Percentiles rank a stretch among this genome's conserved stretches.
phyloP scores from a whole-genome alignment of 2,888 invertebrate genomes.

The Muschampia plurimacula region DNA sequence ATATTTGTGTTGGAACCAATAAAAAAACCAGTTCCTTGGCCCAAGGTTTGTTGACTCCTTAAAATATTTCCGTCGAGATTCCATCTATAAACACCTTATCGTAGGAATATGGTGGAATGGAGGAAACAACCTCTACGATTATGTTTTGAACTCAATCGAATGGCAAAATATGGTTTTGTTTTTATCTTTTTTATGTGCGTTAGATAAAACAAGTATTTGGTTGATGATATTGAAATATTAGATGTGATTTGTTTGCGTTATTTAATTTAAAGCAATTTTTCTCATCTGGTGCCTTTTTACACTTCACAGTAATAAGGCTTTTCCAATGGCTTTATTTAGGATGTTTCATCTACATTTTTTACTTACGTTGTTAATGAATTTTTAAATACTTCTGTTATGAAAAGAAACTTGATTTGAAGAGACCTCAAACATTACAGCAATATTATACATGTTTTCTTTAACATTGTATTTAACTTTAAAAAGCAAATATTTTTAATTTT shows the following conservation, averaged over 20 bases:
- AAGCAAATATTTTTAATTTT: no score
- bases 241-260: neutral
- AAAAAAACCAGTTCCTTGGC: slow-evolving; percentile 71
- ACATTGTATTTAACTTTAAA: no score
- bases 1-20: slow-evolving; percentile 79
- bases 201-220: neutral
- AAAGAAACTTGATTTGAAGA: no score
- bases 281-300: no score
- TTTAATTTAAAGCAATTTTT: neutral
- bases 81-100: slow-evolving; percentile 53
- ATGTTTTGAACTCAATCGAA: slow-evolving; percentile 19
- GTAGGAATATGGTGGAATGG: slow-evolving; percentile 10
- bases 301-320: no score
- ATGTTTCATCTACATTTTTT: no score
- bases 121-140: slow-evolving; percentile 17
- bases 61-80: slow-evolving; percentile 65
- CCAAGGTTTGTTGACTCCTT: slow-evolving; percentile 80
- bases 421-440: no score
- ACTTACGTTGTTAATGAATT: no score
- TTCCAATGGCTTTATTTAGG: no score
- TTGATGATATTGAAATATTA: no score
- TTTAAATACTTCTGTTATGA: no score
- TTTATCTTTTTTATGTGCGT: neutral
- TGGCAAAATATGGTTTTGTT: slow-evolving; percentile 6
- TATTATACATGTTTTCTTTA: no score